phyloP scores from a whole-genome alignment of 2,113 vertebrate species.

The Gavia stellata region DNA sequence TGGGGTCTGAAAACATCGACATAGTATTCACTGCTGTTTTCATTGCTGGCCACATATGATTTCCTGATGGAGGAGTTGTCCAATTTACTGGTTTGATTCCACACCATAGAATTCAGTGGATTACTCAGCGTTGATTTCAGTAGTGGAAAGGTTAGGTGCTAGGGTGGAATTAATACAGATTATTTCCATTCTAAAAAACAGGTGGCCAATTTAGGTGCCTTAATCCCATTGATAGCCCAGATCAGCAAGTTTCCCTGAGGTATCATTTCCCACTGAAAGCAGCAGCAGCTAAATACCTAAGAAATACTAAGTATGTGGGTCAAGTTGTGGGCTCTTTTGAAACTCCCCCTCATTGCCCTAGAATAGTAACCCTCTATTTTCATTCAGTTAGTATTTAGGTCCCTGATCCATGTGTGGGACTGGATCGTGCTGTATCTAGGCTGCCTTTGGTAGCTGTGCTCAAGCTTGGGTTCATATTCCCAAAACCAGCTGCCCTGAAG shows the following conservation, averaged over 20 bases:
- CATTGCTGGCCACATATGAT: neutral
- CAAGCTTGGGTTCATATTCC: neutral
- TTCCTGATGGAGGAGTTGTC: neutral
- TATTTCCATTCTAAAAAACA: neutral
- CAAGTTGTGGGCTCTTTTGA: neutral
- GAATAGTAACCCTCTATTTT: neutral
- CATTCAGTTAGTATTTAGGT: neutral
- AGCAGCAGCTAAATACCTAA: neutral
- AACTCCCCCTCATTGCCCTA: neutral
- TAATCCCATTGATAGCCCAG: neutral
- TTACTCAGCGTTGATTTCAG: neutral
- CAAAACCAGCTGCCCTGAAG: neutral
- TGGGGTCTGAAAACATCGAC: neutral
- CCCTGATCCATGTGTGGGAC: neutral
- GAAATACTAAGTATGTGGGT: neutral
- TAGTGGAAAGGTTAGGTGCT: neutral
- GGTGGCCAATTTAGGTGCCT: neutral
- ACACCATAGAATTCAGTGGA: neutral
- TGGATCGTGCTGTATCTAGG: neutral
- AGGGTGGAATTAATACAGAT: neutral
- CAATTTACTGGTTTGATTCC: neutral
- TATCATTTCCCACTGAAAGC: neutral
- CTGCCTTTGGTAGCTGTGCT: neutral
- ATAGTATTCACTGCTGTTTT: neutral
- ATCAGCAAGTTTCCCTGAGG: neutral